phyloP scores from a whole-genome alignment of 1,140 invertebrate genomes.

The Zaprionus camerounensis region DNA sequence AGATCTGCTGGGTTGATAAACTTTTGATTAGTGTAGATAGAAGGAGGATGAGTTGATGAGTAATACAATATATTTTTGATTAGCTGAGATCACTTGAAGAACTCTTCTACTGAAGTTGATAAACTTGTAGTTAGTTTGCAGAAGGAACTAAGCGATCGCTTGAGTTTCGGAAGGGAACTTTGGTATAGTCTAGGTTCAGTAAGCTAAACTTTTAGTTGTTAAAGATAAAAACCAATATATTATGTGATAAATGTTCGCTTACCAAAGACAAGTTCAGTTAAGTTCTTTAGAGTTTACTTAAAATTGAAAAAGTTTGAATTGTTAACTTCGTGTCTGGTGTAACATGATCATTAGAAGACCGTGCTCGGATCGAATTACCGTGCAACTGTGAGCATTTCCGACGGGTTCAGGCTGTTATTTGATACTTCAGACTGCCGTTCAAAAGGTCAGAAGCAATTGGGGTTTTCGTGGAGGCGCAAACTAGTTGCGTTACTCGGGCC shows the following conservation, averaged over 20 bases:
- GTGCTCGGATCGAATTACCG: conserved; percentile 1
- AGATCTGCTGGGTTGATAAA: background rate
- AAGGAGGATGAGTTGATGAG: background rate
- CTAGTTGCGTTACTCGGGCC: conserved; percentile 48
- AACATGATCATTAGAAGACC: background rate
- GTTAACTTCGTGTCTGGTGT: background rate
- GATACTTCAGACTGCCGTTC: conserved; percentile 22
- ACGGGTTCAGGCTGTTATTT: background rate
- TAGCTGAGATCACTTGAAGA: background rate
- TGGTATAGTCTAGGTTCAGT: no score
- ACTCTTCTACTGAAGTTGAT: no score
- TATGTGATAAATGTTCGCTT: background rate
- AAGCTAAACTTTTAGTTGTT: background rate
- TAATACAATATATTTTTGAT: background rate
- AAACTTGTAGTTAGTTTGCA: no score
- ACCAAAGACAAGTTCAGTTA: background rate
- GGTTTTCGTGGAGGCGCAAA: conserved; percentile 45
- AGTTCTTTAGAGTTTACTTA: background rate
- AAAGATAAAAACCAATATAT: background rate
- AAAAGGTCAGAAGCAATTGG: conserved; percentile 63
- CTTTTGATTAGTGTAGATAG: background rate
- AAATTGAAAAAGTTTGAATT: background rate
- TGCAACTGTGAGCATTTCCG: conserved; percentile 5
- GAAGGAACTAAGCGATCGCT: background rate
- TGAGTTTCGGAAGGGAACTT: background rate